Percentiles rank a stretch among this genome's conserved stretches.
phyloP scores from a whole-genome alignment of 2,797 vertebrate genomes.

The Iguana delicatissima region DNA sequence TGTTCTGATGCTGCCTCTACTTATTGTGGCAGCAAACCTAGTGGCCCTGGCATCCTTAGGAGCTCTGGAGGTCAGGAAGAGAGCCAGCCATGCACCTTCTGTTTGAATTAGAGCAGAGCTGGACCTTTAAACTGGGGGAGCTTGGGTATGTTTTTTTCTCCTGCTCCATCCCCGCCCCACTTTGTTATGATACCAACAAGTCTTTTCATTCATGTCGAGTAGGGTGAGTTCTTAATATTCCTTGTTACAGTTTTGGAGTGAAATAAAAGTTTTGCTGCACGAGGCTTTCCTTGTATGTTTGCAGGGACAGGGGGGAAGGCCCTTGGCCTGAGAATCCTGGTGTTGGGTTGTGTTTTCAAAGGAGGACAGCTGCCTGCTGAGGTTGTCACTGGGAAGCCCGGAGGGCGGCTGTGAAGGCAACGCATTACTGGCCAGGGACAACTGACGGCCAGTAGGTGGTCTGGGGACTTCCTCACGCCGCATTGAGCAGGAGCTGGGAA shows the following conservation, averaged over 20 bases:
- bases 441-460: too few species aligned
- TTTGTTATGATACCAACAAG: neutral
- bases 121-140: slow-evolving; percentile 33
- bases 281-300: neutral
- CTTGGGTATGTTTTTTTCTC: neutral
- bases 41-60: neutral
- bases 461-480: too few species aligned
- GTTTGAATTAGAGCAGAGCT: neutral
- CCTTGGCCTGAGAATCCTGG: too few species aligned
- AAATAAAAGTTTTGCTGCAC: slow-evolving; percentile 68
- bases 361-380: too few species aligned
- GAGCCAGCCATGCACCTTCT: neutral
- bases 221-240: slow-evolving; percentile 9
- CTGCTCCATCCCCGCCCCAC: too few species aligned
- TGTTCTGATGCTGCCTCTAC: too few species aligned
- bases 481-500: too few species aligned
- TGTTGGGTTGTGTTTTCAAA: too few species aligned
- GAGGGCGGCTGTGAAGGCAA: neutral
- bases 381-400: neutral
- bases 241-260: slow-evolving; percentile 57
- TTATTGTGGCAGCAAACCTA: too few species aligned
- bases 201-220: too few species aligned
- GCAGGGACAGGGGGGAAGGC: rapidly evolving
- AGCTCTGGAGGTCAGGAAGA: neutral
- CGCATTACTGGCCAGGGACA: too few species aligned